Conservation (phyloP, 2,888 invertebrate species). For the Caradrina clavipalpis region DNA sequence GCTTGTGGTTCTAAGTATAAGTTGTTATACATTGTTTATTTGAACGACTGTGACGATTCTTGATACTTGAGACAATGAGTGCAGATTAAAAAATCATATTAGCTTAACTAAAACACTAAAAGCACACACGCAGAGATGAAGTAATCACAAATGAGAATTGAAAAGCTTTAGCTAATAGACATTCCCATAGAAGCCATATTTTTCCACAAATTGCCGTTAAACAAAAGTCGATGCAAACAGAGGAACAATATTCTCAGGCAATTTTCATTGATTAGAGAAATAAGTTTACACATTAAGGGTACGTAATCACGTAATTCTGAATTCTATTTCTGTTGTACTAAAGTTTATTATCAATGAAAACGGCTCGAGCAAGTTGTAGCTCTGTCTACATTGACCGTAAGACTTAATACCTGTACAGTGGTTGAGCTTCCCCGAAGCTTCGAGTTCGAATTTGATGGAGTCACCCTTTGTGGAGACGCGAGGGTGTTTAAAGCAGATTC, state of each 20-base stretch:
- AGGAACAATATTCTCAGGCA: too few species aligned
- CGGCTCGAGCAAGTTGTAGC: neutral
- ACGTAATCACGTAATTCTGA: neutral
- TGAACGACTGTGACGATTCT: neutral
- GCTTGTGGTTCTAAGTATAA: too few species aligned
- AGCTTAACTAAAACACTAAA: neutral
- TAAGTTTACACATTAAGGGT: neutral
- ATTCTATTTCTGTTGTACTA: neutral
- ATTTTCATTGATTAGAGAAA: neutral
- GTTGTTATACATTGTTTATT: neutral
- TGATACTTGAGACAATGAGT: neutral
- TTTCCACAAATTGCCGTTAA: neutral
- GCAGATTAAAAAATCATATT: neutral
- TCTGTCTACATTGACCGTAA: neutral
- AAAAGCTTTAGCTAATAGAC: neutral
- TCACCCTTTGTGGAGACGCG: conserved; percentile 88
- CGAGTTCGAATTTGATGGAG: conserved; percentile 83
- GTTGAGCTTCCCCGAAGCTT: conserved; percentile 88
- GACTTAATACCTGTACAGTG: conserved; percentile 84
- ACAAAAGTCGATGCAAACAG: neutral
- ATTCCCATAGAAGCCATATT: neutral
- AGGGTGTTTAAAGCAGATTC: conserved; percentile 96
- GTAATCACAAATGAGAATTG: conserved; percentile 10
- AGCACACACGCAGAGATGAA: conserved; percentile 4
- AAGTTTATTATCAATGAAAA: neutral